Conservation (phyloP, 2,888 invertebrate genomes). For the Drosophila nr. perissopoda region DNA sequence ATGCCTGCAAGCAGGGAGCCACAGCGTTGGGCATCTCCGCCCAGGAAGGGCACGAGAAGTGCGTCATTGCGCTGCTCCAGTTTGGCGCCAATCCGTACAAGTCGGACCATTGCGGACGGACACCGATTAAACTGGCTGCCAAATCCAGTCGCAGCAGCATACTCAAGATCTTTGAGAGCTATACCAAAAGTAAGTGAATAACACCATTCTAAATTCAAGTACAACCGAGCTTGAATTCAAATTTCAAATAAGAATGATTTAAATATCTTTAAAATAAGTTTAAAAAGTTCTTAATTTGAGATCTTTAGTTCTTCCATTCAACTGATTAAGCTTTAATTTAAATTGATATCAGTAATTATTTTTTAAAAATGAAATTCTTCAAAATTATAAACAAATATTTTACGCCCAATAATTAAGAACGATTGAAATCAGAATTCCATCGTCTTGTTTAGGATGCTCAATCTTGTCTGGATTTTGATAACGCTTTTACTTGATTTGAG, state of each 20-base stretch:
- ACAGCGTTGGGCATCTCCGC: slow-evolving; percentile 97
- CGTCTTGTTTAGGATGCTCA: not conserved
- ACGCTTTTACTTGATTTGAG: not conserved
- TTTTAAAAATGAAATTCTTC: not conserved
- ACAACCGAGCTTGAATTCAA: not conserved
- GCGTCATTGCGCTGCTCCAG: slow-evolving; percentile 92
- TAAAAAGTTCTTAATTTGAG: not conserved
- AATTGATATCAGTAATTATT: not conserved
- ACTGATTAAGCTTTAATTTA: not conserved
- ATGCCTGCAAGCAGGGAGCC: slow-evolving; percentile 97
- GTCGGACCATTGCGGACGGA: slow-evolving; percentile 94
- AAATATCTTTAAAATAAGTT: not conserved
- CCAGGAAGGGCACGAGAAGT: slow-evolving; percentile 97
- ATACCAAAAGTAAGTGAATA: slow-evolving; percentile 85
- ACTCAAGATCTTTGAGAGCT: slow-evolving; percentile 91
- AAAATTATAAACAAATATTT: not conserved
- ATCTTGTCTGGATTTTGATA: not conserved
- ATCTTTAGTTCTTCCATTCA: not conserved
- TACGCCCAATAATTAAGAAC: not conserved
- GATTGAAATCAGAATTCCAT: not conserved
- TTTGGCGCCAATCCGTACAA: slow-evolving; percentile 94
- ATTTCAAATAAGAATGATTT: not conserved
- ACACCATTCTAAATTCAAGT: not conserved
- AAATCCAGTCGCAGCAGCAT: slow-evolving; percentile 96
- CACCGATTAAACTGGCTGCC: slow-evolving; percentile 94